These are phyloP conservation scores for Pedetes capensis DNA, from an alignment of 2,113 vertebrate genomes.

Conservation along the genomic window DNA sequence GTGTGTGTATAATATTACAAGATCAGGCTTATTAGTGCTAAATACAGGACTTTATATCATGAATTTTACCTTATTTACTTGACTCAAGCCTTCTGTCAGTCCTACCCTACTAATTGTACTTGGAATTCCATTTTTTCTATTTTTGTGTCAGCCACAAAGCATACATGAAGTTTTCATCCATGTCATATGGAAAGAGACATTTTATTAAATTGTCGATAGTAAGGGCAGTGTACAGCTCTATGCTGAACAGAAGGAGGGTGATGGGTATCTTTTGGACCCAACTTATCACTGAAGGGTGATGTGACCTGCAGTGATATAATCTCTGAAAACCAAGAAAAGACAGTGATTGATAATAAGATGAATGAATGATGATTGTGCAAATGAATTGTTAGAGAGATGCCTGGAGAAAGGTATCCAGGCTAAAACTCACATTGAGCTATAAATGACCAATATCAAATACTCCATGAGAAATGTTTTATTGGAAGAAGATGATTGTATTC, in stretches of 20 bases:
- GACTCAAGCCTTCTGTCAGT: neutral
- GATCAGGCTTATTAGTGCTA: neutral
- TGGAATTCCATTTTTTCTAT: neutral
- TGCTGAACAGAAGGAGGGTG: neutral
- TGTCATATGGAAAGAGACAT: neutral
- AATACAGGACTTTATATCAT: neutral
- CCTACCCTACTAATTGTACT: neutral
- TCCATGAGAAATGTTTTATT: neutral
- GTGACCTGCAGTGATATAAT: neutral
- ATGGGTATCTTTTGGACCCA: neutral
- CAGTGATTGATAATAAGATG: neutral
- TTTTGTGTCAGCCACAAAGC: neutral
- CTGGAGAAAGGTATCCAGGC: neutral
- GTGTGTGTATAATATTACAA: neutral
- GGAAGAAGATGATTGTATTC: neutral
- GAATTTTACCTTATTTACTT: neutral
- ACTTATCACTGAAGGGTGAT: neutral
- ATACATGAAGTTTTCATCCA: neutral
- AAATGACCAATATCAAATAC: neutral
- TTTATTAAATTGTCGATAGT: neutral
- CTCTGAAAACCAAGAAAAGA: neutral
- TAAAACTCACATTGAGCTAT: neutral
- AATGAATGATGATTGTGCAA: neutral
- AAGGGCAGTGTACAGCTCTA: neutral
- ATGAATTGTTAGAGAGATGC: neutral